A percentile compares a stretch with the other conserved stretches of the same genome.
Conservation (phyloP, 2,888 invertebrate genomes). For the Marronus borbonicus region DNA sequence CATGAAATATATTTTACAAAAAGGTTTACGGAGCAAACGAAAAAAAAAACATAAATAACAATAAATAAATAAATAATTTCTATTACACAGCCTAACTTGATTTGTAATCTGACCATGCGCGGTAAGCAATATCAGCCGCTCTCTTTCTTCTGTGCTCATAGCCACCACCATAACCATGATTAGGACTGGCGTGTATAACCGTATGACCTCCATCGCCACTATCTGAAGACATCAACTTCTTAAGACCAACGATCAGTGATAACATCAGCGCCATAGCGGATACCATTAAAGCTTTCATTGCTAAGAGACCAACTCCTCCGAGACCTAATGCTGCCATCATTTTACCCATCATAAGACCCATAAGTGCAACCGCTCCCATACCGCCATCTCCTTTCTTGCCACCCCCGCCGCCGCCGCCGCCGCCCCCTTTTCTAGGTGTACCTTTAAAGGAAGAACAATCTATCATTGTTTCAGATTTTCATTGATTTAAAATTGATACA, state of each 20-base stretch:
- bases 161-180: conserved; percentile 69
- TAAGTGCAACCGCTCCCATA: conserved; percentile 73
- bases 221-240: conserved; percentile 77
- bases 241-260: conserved; percentile 82
- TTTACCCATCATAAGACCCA: conserved; percentile 85
- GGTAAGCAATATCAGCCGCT: conserved; percentile 67
- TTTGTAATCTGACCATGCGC: conserved; percentile 70
- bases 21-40: conserved; percentile 20
- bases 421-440: conserved; percentile 67
- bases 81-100: conserved; percentile 53
- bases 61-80: conserved; percentile 56
- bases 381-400: conserved; percentile 69
- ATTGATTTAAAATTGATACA: no score
- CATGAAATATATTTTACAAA: conserved; percentile 39
- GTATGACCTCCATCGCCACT: conserved; percentile 70
- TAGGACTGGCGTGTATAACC: conserved; percentile 73
- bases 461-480: no score
- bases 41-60: conserved; percentile 38
- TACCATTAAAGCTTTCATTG: conserved; percentile 78
- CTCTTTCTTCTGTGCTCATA: conserved; percentile 73
- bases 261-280: conserved; percentile 84
- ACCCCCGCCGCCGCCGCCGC: conserved; percentile 71
- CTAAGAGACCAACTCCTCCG: conserved; percentile 82
- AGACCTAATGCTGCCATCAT: conserved; percentile 83
- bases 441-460: conserved; percentile 68